These are phyloP conservation scores for Neopipo cinnamomea DNA, from an alignment of 2,113 vertebrate genomes.

Conservation along the genomic window DNA sequence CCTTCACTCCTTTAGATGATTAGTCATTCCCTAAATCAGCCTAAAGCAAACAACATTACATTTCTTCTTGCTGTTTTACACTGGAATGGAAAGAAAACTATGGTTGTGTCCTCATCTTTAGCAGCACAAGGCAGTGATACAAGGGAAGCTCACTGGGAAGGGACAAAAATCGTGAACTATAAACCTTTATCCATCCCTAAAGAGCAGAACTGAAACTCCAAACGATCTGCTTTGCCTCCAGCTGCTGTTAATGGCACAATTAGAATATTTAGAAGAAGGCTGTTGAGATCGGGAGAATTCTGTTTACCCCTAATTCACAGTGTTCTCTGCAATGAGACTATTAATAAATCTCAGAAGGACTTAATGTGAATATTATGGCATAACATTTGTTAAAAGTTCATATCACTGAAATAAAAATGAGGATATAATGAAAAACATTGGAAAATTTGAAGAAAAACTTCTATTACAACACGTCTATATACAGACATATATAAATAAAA, in stretches of 20 bases:
- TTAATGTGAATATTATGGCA: background rate
- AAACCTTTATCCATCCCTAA: background rate
- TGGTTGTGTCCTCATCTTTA: background rate
- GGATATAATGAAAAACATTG: background rate
- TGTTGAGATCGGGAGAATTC: background rate
- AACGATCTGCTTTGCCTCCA: background rate
- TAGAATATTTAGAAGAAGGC: background rate
- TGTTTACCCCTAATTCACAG: background rate
- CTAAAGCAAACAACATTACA: background rate
- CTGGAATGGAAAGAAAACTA: background rate
- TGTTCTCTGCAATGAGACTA: background rate
- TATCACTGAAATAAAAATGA: background rate
- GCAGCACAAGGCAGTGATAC: background rate
- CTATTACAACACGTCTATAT: background rate
- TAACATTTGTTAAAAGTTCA: background rate
- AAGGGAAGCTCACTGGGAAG: accelerated
- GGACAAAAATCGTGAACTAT: background rate
- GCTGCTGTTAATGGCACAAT: background rate
- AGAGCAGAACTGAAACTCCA: background rate
- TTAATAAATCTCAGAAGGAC: background rate
- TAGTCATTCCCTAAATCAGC: background rate
- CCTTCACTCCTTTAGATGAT: background rate
- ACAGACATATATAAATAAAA: background rate
- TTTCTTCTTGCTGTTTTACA: background rate
- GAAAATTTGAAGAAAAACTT: background rate